Evolutionary conservation across 2,888 invertebrate species (phyloP), one percentile per base, ranked within the genome.

Genomic region (Polyommatus iphigenia): DNA sequence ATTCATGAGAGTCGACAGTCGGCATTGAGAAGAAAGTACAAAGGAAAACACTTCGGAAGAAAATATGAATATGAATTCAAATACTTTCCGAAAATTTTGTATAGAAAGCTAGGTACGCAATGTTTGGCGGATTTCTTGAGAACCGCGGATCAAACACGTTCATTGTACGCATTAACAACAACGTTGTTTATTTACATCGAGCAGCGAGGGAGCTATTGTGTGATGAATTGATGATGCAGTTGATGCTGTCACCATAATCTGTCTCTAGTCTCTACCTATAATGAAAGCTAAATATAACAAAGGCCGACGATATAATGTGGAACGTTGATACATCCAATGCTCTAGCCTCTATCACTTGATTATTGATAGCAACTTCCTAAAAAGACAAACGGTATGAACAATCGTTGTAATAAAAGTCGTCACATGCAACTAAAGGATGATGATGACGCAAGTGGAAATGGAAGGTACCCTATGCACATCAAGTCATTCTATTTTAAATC

Each of bases 121-220:
- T 67, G 29, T 32, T 62, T 24, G 62, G 24, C 13, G 62, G 62
- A 32, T 32, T 67, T 67, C 29, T 15, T 67, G 18, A 32, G 29
- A 32, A 67, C 29, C 15, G 18, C 15, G 15, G 67, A 29, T 32
- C 15, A 67, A 32, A 67, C 67, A 67, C 29, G 29, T 32, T 18
- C 67, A 67, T 67, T 67, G 29, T 24, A 62, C 24, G 3, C 10
- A 24, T 62, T 62, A 62, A 62, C 24, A 24, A 29, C 20, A 13
- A 29, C 18, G 67, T 67, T 29, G 67, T 67, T 67, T 67, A 32
- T 67, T 67, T 29, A 67, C 67, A 67, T 18, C 15, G 67, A 67
- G 29, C 67, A 29, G 18, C 15, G 2, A 29, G 62, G 29, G 29
- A 67, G 24, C 62, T 67, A 67, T 67, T 29, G 24, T 67, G 13